These are phyloP conservation scores for Drosophila differens DNA, from an alignment of 2,888 invertebrate species.

Conservation along the genomic window DNA sequence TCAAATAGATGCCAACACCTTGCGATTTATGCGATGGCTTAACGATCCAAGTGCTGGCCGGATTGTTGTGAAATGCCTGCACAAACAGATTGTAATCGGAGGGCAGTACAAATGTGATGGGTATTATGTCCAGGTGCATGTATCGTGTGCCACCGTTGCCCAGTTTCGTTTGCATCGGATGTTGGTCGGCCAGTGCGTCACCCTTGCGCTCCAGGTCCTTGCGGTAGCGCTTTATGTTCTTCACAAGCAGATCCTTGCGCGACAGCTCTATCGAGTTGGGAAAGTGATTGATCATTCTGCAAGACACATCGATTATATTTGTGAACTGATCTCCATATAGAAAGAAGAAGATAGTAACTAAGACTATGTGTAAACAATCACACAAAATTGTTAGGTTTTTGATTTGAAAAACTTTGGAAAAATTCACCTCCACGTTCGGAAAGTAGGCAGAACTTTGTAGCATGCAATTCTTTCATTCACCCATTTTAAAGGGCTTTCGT, in stretches of 20 bases:
- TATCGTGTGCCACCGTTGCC: constrained; percentile 90
- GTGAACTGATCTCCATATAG: neutral
- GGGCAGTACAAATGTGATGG: constrained; percentile 96
- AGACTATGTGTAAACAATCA: neutral
- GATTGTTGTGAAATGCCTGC: constrained; percentile 97
- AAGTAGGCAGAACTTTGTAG: too few species aligned
- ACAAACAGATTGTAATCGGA: constrained; percentile 98
- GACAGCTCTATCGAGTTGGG: constrained; percentile 98
- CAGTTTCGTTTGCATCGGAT: constrained; percentile 82
- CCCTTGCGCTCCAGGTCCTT: constrained; percentile 97
- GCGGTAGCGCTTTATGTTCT: constrained; percentile 97
- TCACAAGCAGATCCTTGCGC: constrained; percentile 97
- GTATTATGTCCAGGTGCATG: constrained; percentile 95
- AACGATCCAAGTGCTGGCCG: constrained; percentile 98
- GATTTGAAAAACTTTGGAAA: neutral
- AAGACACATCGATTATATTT: neutral
- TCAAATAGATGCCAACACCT: constrained; percentile 97
- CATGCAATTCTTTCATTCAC: neutral
- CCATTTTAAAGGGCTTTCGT: neutral
- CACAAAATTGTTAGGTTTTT: neutral
- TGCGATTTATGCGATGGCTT: constrained; percentile 98
- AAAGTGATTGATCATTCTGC: constrained; percentile 95
- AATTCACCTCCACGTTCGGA: neutral
- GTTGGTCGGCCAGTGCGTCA: constrained; percentile 92
- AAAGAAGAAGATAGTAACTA: neutral